Conservation (phyloP, 1,140 invertebrate species). For the Ptiloglossa arizonensis region DNA sequence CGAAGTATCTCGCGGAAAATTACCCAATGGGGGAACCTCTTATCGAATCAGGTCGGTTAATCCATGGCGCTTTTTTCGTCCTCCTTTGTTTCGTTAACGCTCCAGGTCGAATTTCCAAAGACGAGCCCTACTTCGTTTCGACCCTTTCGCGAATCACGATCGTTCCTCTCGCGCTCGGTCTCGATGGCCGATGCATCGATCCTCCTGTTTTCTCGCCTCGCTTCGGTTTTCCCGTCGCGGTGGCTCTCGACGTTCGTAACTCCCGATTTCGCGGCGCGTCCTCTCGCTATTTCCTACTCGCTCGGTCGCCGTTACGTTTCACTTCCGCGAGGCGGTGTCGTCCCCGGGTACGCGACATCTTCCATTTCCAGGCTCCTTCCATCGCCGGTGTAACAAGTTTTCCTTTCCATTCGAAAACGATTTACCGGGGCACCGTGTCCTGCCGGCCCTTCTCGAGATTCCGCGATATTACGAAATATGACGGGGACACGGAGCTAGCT, state of each 20-base stretch:
- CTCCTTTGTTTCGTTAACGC: too few species aligned
- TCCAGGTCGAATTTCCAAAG: not conserved
- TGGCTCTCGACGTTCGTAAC: not conserved
- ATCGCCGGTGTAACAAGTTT: conserved; percentile 15
- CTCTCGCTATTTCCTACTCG: conserved; percentile 25
- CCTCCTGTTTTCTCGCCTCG: too few species aligned
- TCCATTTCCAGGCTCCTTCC: conserved; percentile 10
- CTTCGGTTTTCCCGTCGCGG: not conserved
- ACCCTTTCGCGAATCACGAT: not conserved
- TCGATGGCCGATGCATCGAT: not conserved
- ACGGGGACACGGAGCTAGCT: not conserved
- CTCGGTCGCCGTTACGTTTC: conserved; percentile 26
- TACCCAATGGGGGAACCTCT: too few species aligned
- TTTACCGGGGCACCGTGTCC: conserved; percentile 26
- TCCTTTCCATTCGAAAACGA: conserved; percentile 43
- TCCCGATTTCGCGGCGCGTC: not conserved
- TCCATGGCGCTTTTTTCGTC: not conserved
- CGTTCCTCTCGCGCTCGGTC: not conserved
- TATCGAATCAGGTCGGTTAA: too few species aligned
- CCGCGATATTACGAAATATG: conserved; percentile 41
- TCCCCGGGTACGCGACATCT: not conserved
- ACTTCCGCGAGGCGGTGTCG: not conserved
- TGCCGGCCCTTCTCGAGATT: not conserved
- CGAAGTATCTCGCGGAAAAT: too few species aligned
- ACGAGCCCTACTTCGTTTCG: not conserved